Percentiles rank a stretch among this genome's conserved stretches.
phyloP scores from a whole-genome alignment of 1,140 invertebrate species.

The Camponotus vicinus region DNA sequence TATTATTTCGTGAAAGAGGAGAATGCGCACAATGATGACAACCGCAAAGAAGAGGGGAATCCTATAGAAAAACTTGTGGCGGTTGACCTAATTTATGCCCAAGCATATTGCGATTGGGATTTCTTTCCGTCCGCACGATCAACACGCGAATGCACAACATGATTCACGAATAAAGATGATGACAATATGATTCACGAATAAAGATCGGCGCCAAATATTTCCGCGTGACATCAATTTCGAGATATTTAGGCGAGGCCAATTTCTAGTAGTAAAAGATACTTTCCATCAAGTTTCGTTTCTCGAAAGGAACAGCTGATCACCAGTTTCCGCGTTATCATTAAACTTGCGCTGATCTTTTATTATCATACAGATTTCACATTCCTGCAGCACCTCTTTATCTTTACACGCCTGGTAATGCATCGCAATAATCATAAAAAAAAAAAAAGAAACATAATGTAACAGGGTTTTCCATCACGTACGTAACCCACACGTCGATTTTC shows the following conservation, averaged over 20 bases:
- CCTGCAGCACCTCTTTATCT: neutral
- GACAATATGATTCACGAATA: neutral
- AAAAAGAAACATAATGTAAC: neutral
- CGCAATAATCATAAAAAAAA: neutral
- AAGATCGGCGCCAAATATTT: no score
- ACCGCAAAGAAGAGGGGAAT: neutral
- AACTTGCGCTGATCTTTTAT: constrained; percentile 19
- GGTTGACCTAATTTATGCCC: constrained; percentile 40
- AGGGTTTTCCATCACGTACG: constrained; percentile 6
- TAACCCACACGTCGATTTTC: neutral
- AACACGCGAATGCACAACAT: neutral
- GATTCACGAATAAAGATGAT: neutral
- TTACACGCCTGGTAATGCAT: neutral
- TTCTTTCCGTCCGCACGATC: no score
- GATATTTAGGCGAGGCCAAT: neutral
- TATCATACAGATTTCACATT: neutral
- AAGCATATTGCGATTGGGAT: neutral
- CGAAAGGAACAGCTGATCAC: constrained; percentile 10
- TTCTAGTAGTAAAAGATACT: constrained; percentile 20
- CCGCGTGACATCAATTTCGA: neutral
- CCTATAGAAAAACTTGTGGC: constrained; percentile 18
- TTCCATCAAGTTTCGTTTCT: constrained; percentile 17
- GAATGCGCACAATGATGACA: neutral
- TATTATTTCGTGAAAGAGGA: constrained; percentile 41
- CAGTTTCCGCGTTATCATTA: constrained; percentile 1